Conservation (phyloP, 2,113 vertebrate species). For the Callaeas wilsoni region DNA sequence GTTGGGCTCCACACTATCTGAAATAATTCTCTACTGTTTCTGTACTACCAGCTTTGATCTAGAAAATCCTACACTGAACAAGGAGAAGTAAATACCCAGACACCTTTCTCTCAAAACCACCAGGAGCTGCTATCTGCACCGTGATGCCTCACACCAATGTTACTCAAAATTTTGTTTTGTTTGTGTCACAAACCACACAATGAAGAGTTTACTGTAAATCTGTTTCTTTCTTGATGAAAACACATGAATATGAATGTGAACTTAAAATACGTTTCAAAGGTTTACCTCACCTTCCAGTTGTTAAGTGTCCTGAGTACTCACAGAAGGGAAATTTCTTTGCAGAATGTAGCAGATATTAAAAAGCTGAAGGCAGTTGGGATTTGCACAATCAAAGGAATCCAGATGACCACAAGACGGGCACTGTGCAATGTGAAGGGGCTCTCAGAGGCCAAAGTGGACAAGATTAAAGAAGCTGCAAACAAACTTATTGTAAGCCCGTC, state of each 20-base stretch:
- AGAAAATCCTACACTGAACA: neutral
- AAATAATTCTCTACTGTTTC: neutral
- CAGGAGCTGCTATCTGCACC: neutral
- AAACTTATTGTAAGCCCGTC: slow-evolving; percentile 86
- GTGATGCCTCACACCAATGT: neutral
- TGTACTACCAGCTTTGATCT: neutral
- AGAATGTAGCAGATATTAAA: slow-evolving; percentile 97
- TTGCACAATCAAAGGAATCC: slow-evolving; percentile 95
- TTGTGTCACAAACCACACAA: neutral
- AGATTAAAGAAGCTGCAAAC: slow-evolving; percentile 98
- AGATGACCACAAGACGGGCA: slow-evolving; percentile 93
- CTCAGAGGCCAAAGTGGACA: slow-evolving; percentile 97
- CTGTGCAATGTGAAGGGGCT: slow-evolving; percentile 95
- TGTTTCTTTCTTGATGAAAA: neutral
- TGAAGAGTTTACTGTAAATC: neutral
- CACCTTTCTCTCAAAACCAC: neutral
- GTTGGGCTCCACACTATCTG: neutral
- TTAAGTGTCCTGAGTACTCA: slow-evolving; percentile 12
- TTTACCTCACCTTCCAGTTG: neutral
- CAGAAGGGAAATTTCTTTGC: slow-evolving; percentile 35
- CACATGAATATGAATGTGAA: neutral
- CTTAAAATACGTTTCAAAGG: neutral
- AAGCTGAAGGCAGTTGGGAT: slow-evolving; percentile 95
- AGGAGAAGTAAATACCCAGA: neutral
- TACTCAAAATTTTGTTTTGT: neutral